Evolutionary conservation across 92 coral and sea anemone species (phyloP), one percentile per base, ranked within the genome.

Genomic region (Porites lobata): DNA sequence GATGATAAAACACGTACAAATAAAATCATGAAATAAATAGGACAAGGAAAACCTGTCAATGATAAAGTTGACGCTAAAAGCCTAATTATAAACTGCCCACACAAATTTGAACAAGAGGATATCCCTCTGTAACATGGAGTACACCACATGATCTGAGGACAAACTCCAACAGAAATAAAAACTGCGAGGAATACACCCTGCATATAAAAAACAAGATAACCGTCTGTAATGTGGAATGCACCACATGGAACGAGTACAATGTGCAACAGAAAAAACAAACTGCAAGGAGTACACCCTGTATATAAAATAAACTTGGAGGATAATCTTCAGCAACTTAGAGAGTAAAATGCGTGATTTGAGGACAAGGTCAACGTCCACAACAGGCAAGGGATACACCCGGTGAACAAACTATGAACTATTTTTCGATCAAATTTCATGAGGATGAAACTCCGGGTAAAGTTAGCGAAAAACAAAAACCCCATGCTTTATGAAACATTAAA

Each of bases 121-220:
- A 68, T 21, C 32, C 75, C 75, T 69, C 75, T 69, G 75, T 9
- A 69, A 32, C 13, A 52, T 65, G 69, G 69, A 65, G 69, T 65
- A 67, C 72, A 67, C 72, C 72, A 67, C 72, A 67, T 67, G 72
- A 0, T 18, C 20, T 18, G 50, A 67, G 72, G 20, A 67, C 72
- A 67, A 67, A 18, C 12, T 67, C 72, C 47, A 67, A 0, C 24
- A 22, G 68, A 67, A 19, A 67, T 9, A 67, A 50, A 67, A 67
- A 67, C 24, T 19, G 29, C 72, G 24, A 67, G 0, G 72, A 67
- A 22, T 6, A 67, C 72, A 67, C 72, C 72, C 29, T 19, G 43
- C 72, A 14, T 9, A 9, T 14, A 57, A 57, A 57, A 9, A 57
- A 57, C 15, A 14, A 57, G 15, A 9, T 9, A 57, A 9, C 15